A percentile compares a stretch with the other conserved stretches of the same genome.
These are phyloP conservation scores for Uropetala carovei DNA, from an alignment of 2,888 invertebrate genomes.

Conservation along the genomic window DNA sequence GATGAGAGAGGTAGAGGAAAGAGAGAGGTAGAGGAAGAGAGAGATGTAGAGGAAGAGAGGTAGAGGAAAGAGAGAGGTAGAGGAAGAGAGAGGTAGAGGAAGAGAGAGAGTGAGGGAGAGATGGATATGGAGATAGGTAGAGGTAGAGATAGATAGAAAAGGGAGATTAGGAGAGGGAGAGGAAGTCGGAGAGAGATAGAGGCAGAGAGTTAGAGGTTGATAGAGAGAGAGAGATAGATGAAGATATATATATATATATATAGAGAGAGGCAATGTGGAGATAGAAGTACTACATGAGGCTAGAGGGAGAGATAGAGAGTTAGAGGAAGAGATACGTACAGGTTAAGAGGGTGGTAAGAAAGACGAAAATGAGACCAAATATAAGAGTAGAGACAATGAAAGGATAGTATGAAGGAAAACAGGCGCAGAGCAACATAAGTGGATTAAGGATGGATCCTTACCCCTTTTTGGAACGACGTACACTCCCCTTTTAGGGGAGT, in stretches of 20 bases:
- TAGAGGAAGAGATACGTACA: neutral
- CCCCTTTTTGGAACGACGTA: no score
- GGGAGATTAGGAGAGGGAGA: no score
- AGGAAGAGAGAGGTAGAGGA: neutral
- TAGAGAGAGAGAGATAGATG: neutral
- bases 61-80: slow-evolving; percentile 40
- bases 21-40: slow-evolving; percentile 38
- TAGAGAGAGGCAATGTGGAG: slow-evolving; percentile 10
- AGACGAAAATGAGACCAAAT: neutral
- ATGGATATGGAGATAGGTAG: slow-evolving; percentile 22
- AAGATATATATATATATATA: slow-evolving; percentile 51
- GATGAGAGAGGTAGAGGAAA: slow-evolving; percentile 1
- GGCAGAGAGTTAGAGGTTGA: no score
- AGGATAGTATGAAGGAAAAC: neutral
- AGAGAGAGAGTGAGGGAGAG: slow-evolving; percentile 49
- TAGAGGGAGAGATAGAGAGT: slow-evolving; percentile 38
- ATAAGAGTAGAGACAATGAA: neutral
- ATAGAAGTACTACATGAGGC: no score
- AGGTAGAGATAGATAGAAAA: neutral
- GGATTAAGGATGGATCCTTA: no score
- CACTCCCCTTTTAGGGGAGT: neutral
- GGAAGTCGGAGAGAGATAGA: neutral
- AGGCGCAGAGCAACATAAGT: neutral
- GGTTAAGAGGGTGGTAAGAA: neutral
- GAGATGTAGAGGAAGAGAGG: neutral